A percentile compares a stretch with the other conserved stretches of the same genome.
Evolutionary conservation across 2,888 invertebrate species (phyloP).

Genomic region (Erannis defoliaria): DNA sequence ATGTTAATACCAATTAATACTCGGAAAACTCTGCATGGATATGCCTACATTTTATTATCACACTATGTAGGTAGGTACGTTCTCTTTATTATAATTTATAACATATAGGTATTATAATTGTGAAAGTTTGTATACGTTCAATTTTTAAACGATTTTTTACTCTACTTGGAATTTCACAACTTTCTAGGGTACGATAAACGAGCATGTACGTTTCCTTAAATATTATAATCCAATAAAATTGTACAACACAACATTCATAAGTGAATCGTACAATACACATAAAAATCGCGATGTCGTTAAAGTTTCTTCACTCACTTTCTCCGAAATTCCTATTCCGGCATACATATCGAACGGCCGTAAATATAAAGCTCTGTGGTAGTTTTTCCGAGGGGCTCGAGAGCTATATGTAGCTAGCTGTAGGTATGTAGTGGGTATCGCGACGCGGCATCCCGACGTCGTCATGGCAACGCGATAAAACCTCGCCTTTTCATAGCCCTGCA

Average conservation of each 20-base stretch:
- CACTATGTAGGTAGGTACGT: too few species aligned
- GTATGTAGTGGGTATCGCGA: slow-evolving; percentile 66
- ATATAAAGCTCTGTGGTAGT: slow-evolving; percentile 75
- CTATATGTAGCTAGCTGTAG: slow-evolving; percentile 19
- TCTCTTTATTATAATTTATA: too few species aligned
- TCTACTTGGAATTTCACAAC: too few species aligned
- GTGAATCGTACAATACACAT: slow-evolving; percentile 35
- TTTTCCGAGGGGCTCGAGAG: slow-evolving; percentile 65
- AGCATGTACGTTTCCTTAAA: background rate
- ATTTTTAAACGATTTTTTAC: too few species aligned
- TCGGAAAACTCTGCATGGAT: too few species aligned
- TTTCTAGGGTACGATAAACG: background rate
- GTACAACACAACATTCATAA: slow-evolving; percentile 13
- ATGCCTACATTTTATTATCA: too few species aligned
- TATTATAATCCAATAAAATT: slow-evolving; percentile 17
- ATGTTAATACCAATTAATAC: too few species aligned
- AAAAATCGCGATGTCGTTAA: slow-evolving; percentile 43
- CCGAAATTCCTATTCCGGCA: slow-evolving; percentile 50
- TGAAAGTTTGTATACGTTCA: too few species aligned
- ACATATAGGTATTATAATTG: too few species aligned
- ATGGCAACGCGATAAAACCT: slow-evolving; percentile 86
- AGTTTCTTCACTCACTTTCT: slow-evolving; percentile 52
- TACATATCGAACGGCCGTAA: slow-evolving; percentile 65
- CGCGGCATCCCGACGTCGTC: slow-evolving; percentile 78
- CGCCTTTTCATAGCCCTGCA: slow-evolving; percentile 82